Evolutionary conservation across 2,113 vertebrate genomes (phyloP).

Genomic region (Indicator indicator): DNA sequence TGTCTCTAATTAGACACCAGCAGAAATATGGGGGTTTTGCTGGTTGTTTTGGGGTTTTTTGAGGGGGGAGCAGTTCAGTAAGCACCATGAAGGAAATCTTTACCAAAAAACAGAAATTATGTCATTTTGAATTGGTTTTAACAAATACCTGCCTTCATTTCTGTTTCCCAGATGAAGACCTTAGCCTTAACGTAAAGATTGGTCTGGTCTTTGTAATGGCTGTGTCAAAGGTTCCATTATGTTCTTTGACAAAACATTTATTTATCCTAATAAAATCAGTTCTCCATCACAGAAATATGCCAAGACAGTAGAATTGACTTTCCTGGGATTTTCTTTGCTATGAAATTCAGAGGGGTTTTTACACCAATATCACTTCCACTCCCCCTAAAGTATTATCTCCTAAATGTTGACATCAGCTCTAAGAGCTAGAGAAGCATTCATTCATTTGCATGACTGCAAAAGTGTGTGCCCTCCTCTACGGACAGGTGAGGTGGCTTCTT

Average conservation of each 20-base stretch:
- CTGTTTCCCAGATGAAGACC: neutral
- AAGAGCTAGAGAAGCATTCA: neutral
- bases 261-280: neutral
- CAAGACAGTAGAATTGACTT: neutral
- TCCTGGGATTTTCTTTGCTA: neutral
- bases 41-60: too few relatives aligned
- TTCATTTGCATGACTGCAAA: neutral
- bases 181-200: slow-evolving; percentile 3
- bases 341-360: neutral
- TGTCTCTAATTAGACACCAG: neutral
- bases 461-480: neutral
- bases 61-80: neutral
- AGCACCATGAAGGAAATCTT: neutral
- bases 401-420: neutral
- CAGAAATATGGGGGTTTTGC: neutral
- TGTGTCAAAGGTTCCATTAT: neutral
- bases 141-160: neutral
- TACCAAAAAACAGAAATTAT: neutral
- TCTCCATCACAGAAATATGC: neutral
- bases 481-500: neutral
- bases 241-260: slow-evolving; percentile 6
- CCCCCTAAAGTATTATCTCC: neutral
- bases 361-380: neutral
- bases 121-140: neutral
- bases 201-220: neutral